Percentiles rank a stretch among this genome's conserved stretches.
Conservation (phyloP, 2,113 vertebrate species). For the Heptranchias perlo region DNA sequence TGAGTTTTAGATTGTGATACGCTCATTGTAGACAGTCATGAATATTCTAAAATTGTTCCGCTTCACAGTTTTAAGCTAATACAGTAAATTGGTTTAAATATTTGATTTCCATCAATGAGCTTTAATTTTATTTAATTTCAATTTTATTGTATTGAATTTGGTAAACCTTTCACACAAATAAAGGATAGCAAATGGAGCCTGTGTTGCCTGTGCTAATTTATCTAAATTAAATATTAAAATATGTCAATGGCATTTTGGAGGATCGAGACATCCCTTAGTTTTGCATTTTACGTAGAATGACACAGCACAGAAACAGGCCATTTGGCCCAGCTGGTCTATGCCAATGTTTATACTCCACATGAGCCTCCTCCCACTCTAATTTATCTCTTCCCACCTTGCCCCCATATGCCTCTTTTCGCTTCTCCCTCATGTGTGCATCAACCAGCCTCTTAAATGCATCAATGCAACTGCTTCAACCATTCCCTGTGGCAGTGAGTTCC, state of each 20-base stretch:
- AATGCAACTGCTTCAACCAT: neutral
- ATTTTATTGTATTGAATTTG: neutral
- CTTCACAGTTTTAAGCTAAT: neutral
- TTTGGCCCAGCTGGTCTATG: neutral
- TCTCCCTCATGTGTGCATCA: neutral
- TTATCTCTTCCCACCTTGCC: neutral
- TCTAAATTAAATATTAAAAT: neutral
- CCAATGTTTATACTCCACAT: neutral
- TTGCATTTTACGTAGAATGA: neutral
- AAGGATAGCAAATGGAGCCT: neutral
- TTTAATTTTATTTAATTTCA: conserved; percentile 16
- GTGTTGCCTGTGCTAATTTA: neutral
- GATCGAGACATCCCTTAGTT: neutral
- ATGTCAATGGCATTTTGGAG: neutral
- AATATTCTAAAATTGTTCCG: neutral
- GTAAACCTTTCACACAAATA: neutral
- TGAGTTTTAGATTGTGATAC: neutral
- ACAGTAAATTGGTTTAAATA: neutral
- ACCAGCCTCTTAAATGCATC: neutral
- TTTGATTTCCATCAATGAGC: conserved; percentile 7
- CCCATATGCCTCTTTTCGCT: neutral
- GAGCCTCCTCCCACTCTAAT: neutral
- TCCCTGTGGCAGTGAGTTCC: neutral
- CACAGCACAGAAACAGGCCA: neutral
- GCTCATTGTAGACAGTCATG: neutral